These are phyloP conservation scores for Orthonevra nobilis DNA, from an alignment of 2,888 invertebrate species.

Conservation along the genomic window DNA sequence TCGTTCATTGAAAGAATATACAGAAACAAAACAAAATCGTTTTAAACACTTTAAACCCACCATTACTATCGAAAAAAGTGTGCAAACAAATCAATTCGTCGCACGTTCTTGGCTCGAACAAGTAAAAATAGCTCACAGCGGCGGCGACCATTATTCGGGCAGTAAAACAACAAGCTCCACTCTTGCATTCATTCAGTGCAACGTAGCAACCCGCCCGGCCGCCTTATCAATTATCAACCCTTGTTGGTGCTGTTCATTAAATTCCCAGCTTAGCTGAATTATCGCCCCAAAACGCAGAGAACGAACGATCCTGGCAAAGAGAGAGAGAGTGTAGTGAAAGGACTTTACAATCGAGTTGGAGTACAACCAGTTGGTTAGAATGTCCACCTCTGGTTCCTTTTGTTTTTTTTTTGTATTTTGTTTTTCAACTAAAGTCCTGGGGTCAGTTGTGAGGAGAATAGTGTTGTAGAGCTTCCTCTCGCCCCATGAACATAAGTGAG, in stretches of 20 bases:
- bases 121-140: conserved; percentile 10
- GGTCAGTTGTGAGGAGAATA: conserved; percentile 30
- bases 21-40: neutral
- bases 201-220: neutral
- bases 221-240: conserved; percentile 67
- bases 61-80: neutral
- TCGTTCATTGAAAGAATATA: too few species aligned
- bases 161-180: conserved; percentile 35
- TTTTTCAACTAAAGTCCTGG: conserved; percentile 12
- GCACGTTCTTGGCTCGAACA: conserved; percentile 38
- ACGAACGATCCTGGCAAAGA: conserved; percentile 14
- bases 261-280: conserved; percentile 66
- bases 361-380: conserved; percentile 60
- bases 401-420: conserved; percentile 7
- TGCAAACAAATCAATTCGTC: conserved; percentile 46
- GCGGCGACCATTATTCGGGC: neutral
- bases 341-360: too few species aligned
- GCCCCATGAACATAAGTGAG: conserved; percentile 52
- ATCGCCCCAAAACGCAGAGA: conserved; percentile 40
- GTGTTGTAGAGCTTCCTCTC: neutral
- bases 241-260: conserved; percentile 68
- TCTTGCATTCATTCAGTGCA: conserved; percentile 14
- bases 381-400: conserved; percentile 15
- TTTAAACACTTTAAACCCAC: conserved; percentile 14
- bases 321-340: neutral